Evolutionary conservation across 2,113 vertebrate species (phyloP).

Genomic region (Chionis minor): DNA sequence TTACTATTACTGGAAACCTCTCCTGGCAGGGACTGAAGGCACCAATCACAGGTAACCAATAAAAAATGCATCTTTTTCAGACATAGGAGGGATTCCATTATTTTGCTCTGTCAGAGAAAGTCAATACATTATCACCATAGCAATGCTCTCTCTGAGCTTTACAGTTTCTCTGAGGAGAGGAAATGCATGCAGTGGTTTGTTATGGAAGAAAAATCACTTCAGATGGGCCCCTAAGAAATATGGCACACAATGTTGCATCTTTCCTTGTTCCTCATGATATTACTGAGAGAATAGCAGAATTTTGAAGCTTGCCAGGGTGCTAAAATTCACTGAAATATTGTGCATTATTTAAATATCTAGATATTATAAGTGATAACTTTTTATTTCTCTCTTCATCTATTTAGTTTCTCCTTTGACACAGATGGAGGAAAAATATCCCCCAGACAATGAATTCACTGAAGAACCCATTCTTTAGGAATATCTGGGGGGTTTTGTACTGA

Average conservation of each 20-base stretch:
- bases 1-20: background rate
- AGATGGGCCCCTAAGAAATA: background rate
- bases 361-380: background rate
- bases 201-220: background rate
- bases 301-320: background rate
- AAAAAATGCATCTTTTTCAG: background rate
- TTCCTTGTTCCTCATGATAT: background rate
- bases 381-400: background rate
- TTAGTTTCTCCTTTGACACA: background rate
- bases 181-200: background rate
- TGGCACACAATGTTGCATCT: background rate
- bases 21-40: background rate
- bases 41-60: background rate
- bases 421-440: background rate
- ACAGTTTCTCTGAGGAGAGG: background rate
- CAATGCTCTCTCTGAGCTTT: background rate
- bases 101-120: background rate
- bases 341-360: background rate
- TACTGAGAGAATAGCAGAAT: background rate
- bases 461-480: background rate
- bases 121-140: constrained; percentile 33
- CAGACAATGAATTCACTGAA: background rate
- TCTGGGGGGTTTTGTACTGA: background rate
- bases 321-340: background rate
- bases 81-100: background rate